Conservation (phyloP, 1,140 invertebrate species). For the Sweltsa coloradensis region DNA sequence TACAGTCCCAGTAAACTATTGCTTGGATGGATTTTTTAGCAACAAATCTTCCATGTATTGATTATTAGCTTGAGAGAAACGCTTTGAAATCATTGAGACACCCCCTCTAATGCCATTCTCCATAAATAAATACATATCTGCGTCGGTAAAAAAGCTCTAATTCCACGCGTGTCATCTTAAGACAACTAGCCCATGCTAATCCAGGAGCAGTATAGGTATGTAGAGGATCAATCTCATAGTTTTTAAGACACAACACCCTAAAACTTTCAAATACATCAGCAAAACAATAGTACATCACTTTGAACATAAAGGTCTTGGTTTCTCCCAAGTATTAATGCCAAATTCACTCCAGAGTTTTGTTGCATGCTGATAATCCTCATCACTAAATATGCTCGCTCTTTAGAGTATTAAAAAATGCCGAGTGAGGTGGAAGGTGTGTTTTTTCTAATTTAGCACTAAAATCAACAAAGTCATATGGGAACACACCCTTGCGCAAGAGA, state of each 20-base stretch:
- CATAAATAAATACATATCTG: constrained; percentile 27
- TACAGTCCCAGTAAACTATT: constrained; percentile 19
- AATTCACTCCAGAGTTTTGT: constrained; percentile 31
- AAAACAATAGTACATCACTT: constrained; percentile 29
- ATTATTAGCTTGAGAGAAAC: constrained; percentile 28
- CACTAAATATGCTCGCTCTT: constrained; percentile 21
- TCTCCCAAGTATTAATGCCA: constrained; percentile 25
- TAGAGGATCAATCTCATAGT: constrained; percentile 26
- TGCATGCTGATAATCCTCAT: constrained; percentile 29
- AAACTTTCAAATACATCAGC: constrained; percentile 32
- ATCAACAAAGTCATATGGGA: constrained; percentile 24
- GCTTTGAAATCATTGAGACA: constrained; percentile 23
- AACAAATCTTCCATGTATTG: constrained; percentile 20
- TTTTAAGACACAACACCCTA: constrained; percentile 31
- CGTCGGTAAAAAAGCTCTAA: constrained; percentile 27
- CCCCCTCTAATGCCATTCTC: constrained; percentile 28
- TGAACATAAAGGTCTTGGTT: constrained; percentile 32
- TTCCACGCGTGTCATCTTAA: constrained; percentile 26
- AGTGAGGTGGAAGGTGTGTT: constrained; percentile 22
- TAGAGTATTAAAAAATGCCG: constrained; percentile 27
- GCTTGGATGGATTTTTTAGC: background rate
- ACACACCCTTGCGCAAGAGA: constrained; percentile 21
- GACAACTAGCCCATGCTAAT: constrained; percentile 29
- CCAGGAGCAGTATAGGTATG: constrained; percentile 28
- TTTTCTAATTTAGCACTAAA: constrained; percentile 23